Base-by-base conservation (phyloP, 2,888 invertebrate genomes). In the Hyposoter dolosus region DNA sequence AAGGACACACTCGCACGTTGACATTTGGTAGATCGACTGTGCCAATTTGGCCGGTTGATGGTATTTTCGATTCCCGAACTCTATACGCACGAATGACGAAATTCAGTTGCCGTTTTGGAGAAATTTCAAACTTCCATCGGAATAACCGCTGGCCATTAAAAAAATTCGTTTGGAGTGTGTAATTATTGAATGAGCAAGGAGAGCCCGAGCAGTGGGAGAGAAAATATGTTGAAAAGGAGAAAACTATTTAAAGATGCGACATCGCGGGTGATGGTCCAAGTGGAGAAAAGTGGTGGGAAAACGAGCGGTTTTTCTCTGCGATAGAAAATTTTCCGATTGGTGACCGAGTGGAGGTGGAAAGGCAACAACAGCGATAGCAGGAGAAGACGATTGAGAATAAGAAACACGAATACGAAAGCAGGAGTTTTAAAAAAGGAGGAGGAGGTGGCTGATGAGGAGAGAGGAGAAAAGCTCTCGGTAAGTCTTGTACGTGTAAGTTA, bases 401-500 rank as follows among this genome's bases (percentile, higher is more conserved):
- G 85, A 53, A 82, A 79, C 75, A 68, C 19, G 83, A 77, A 60
- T 77, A 82, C 78, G 71, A 82, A 83, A 74, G 69, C 65, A 81
- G 79, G 32, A 75, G 17, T 80, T 53, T 23, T 50, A 60, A 50
- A 71, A 79, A 74, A 71, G 72, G 60, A 74, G 80, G 23, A 28
- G 75, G 76, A 68, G 65, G 65, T 66, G 63, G 40, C 9, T 7
- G 40, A 40, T 7, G 10, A 40, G 40, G 40, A 40, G 86, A 87
- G 79, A 85, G 82, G 79, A 84, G 83, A 83, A 88, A 72, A 69
- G 76, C 32, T 77, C 56, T 77, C 56, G 74, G 71, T 60, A 65
- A 81, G 71, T 86, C 81, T 69, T 43, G 81, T 83, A 56, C 83
- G 86, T 86, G 74, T 82, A 82, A 84, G 83, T 83, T 86, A 82